These are phyloP conservation scores for Drosophila mercatorum DNA, from an alignment of 2,888 invertebrate genomes.

Conservation along the genomic window DNA sequence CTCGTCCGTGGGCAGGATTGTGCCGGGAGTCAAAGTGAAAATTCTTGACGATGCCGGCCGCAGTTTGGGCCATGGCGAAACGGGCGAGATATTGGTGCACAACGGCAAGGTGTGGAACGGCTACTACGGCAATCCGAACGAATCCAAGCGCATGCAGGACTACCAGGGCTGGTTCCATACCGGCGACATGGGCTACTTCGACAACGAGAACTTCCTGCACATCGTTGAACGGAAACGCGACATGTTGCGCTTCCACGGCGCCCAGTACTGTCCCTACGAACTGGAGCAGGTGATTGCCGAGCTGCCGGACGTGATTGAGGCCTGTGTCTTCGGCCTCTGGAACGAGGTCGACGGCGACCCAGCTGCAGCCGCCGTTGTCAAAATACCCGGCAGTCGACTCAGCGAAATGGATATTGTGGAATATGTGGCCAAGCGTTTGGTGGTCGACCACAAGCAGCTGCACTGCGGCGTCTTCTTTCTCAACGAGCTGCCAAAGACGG, in stretches of 20 bases:
- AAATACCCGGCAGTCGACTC: constrained; percentile 66
- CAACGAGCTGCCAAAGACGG: constrained; percentile 78
- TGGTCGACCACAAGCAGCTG: constrained; percentile 79
- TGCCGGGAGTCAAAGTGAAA: constrained; percentile 74
- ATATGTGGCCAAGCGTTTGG: constrained; percentile 77
- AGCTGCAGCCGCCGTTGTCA: constrained; percentile 81
- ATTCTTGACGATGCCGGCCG: constrained; percentile 79
- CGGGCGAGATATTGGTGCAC: constrained; percentile 81
- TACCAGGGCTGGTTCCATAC: constrained; percentile 83
- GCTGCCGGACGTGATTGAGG: constrained; percentile 77
- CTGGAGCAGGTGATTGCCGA: constrained; percentile 80
- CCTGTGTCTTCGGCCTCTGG: constrained; percentile 81
- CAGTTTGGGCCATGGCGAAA: constrained; percentile 72
- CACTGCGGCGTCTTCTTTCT: constrained; percentile 82
- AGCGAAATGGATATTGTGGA: constrained; percentile 78
- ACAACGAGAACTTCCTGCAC: constrained; percentile 80
- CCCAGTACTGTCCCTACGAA: constrained; percentile 81
- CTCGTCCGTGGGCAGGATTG: constrained; percentile 76
- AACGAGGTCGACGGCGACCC: constrained; percentile 81
- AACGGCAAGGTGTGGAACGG: constrained; percentile 78
- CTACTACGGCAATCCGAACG: constrained; percentile 81
- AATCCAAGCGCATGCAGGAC: constrained; percentile 76
- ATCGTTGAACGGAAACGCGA: constrained; percentile 81
- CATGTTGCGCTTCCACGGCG: constrained; percentile 78
- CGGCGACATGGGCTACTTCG: constrained; percentile 84